phyloP scores from a whole-genome alignment of 2,888 invertebrate species.

The Rutpela maculata region DNA sequence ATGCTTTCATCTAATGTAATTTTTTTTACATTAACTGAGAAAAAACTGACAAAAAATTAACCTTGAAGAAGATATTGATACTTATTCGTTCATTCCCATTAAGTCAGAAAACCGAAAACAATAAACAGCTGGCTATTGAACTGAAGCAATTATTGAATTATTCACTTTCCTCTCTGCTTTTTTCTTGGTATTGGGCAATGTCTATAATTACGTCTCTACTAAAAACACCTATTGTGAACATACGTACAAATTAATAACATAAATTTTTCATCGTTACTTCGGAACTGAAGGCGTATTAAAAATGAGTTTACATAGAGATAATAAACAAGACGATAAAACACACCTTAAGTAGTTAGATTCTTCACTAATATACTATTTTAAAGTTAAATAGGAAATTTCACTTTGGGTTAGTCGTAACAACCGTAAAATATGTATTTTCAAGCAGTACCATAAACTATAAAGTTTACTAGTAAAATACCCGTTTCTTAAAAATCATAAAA shows the following conservation, averaged over 20 bases:
- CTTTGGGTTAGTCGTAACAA: neutral
- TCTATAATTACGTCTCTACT: neutral
- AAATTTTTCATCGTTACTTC: neutral
- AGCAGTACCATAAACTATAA: no score
- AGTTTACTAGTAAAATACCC: no score
- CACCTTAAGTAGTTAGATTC: neutral
- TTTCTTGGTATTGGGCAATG: neutral
- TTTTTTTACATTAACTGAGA: neutral
- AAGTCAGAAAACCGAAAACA: conserved; percentile 8
- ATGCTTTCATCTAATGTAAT: neutral
- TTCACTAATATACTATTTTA: neutral
- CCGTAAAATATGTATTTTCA: no score
- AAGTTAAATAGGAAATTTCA: neutral
- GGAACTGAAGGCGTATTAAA: neutral
- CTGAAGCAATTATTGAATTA: neutral
- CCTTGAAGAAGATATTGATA: conserved; percentile 5
- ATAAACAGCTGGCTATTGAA: conserved; percentile 16
- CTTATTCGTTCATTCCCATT: conserved; percentile 5
- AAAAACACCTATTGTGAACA: neutral
- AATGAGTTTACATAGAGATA: neutral
- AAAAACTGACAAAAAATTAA: neutral
- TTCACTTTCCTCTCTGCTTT: conserved; percentile 1
- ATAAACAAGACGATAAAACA: neutral
- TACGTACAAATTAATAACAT: neutral
- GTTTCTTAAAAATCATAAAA: no score